Evolutionary conservation across 2,888 invertebrate species (phyloP).

Genomic region (Liopterus haemorrhoidalis): DNA sequence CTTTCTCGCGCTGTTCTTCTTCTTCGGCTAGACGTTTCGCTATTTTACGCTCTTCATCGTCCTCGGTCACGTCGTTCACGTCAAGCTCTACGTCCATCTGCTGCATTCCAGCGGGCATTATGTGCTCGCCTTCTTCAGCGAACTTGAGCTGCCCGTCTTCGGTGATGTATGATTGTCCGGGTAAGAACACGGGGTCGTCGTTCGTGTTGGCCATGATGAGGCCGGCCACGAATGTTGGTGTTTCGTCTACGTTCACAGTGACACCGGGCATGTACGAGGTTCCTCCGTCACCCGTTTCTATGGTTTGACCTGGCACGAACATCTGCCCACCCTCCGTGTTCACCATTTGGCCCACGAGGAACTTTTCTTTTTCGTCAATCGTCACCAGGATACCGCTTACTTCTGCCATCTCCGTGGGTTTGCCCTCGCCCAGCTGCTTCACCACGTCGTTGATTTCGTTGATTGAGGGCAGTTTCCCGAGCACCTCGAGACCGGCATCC

Average conservation of each 20-base stretch:
- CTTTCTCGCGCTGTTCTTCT: slow-evolving; percentile 37
- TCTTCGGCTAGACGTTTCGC: slow-evolving; percentile 38
- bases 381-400: slow-evolving; percentile 54
- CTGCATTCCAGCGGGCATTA: slow-evolving; percentile 30
- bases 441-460: slow-evolving; percentile 59
- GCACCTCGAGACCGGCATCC: slow-evolving; percentile 48
- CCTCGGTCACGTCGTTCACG: slow-evolving; percentile 30
- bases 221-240: slow-evolving; percentile 72
- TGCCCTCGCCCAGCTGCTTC: slow-evolving; percentile 55
- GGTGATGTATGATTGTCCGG: slow-evolving; percentile 43
- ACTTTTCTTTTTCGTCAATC: slow-evolving; percentile 56
- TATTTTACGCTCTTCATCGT: slow-evolving; percentile 40
- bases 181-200: slow-evolving; percentile 44
- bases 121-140: slow-evolving; percentile 40
- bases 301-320: slow-evolving; percentile 63
- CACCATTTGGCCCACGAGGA: slow-evolving; percentile 73
- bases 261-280: slow-evolving; percentile 73
- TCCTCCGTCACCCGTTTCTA: slow-evolving; percentile 64
- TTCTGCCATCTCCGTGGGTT: slow-evolving; percentile 54
- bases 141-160: slow-evolving; percentile 42
- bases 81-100: slow-evolving; percentile 25
- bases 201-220: slow-evolving; percentile 62
- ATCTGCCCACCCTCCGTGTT: slow-evolving; percentile 49
- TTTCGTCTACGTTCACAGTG: slow-evolving; percentile 67
- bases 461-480: slow-evolving; percentile 55